phyloP scores from a whole-genome alignment of 2,888 invertebrate species.

The Agriopis marginaria region DNA sequence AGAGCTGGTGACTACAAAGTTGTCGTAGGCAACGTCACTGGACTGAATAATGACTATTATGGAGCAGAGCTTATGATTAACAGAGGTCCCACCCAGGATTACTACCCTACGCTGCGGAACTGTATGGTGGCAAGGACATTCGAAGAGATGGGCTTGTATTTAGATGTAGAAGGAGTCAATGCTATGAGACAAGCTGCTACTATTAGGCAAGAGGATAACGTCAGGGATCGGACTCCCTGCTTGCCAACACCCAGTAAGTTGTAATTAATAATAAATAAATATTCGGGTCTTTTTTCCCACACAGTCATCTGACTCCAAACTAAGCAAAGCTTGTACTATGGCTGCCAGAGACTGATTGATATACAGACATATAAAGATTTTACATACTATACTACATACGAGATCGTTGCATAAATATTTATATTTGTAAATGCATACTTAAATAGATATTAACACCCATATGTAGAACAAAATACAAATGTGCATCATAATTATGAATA shows the following conservation, averaged over 20 bases:
- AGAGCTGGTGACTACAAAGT: slow-evolving; percentile 88
- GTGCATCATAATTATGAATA: too few species aligned
- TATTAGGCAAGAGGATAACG: slow-evolving; percentile 67
- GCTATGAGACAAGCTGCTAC: slow-evolving; percentile 63
- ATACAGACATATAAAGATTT: too few species aligned
- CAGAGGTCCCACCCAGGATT: slow-evolving; percentile 66
- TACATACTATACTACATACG: too few species aligned
- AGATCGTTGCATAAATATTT: too few species aligned
- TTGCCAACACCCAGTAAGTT: slow-evolving; percentile 73
- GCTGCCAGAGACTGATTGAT: too few species aligned
- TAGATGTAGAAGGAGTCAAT: slow-evolving; percentile 61
- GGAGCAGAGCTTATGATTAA: slow-evolving; percentile 68
- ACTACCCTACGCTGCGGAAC: slow-evolving; percentile 62
- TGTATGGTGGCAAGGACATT: slow-evolving; percentile 68
- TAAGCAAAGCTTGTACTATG: too few species aligned
- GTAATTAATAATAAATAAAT: not conserved
- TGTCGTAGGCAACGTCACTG: slow-evolving; percentile 84
- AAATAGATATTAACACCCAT: too few species aligned
- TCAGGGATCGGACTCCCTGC: slow-evolving; percentile 67
- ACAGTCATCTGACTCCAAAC: too few species aligned
- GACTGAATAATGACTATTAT: slow-evolving; percentile 71
- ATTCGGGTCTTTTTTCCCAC: not conserved
- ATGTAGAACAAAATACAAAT: too few species aligned
- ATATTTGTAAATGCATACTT: too few species aligned
- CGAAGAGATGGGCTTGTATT: slow-evolving; percentile 64